A percentile compares a stretch with the other conserved stretches of the same genome.
Evolutionary conservation across 2,113 vertebrate species (phyloP).

Genomic region (Psittacus erithacus): DNA sequence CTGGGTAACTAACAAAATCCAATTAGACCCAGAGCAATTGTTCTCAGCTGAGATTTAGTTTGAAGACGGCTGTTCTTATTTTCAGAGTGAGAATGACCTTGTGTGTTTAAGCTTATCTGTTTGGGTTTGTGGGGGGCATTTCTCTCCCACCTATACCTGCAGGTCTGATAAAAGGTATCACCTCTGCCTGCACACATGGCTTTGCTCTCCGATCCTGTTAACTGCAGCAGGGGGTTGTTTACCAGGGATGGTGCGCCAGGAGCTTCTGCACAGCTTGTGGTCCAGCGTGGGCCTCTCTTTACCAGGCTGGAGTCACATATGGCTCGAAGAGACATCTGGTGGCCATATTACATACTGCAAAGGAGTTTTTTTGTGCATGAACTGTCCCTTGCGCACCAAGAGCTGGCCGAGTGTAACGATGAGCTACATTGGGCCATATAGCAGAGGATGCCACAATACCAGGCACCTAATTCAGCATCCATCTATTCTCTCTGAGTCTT

Average conservation of each 20-base stretch:
- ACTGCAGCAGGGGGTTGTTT: background rate
- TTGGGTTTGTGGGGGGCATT: background rate
- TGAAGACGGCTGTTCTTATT: background rate
- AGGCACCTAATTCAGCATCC: background rate
- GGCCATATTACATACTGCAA: constrained; percentile 40
- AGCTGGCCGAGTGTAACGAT: background rate
- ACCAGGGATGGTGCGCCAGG: background rate
- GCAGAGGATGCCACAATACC: background rate
- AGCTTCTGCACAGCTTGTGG: background rate
- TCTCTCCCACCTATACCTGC: background rate
- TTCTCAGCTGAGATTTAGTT: background rate
- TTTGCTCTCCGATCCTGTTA: background rate
- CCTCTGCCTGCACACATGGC: background rate
- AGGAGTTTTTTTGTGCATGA: background rate
- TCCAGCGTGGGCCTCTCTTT: background rate
- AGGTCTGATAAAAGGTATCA: background rate
- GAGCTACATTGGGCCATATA: fast-evolving
- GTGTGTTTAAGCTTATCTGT: background rate
- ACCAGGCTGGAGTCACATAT: background rate
- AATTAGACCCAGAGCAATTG: background rate
- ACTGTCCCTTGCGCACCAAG: background rate
- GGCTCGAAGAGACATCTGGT: constrained; percentile 59
- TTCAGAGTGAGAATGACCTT: background rate
- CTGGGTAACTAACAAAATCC: background rate
- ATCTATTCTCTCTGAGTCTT: background rate